Percentiles rank a stretch among this genome's conserved stretches.
Evolutionary conservation across 2,113 vertebrate species (phyloP).

Genomic region (Microtus oregoni): DNA sequence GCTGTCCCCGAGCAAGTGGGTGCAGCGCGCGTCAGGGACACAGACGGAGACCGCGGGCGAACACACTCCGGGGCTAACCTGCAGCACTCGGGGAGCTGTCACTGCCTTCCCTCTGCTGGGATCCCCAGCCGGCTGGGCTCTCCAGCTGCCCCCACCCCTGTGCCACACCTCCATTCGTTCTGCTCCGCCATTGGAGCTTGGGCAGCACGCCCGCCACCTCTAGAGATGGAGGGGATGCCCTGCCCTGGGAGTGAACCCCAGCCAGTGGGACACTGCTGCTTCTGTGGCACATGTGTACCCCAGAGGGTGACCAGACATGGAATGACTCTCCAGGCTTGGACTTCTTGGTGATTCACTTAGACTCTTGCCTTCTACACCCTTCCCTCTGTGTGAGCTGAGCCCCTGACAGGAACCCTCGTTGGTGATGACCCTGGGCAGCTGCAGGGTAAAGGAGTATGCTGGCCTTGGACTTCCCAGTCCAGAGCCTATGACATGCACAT

Average conservation of each 20-base stretch:
- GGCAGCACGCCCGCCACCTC: constrained; percentile 41
- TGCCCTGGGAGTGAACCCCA: neutral
- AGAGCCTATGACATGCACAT: neutral
- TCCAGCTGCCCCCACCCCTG: constrained; percentile 48
- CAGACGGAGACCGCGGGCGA: neutral
- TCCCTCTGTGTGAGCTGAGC: neutral
- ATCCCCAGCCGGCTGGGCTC: neutral
- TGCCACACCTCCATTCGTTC: constrained; percentile 75
- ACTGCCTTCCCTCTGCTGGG: constrained; percentile 11
- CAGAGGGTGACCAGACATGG: neutral
- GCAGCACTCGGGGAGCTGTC: constrained; percentile 59
- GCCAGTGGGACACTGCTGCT: neutral
- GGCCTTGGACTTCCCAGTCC: neutral
- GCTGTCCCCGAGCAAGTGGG: neutral
- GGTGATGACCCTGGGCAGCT: neutral
- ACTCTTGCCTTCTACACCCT: neutral
- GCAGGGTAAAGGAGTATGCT: neutral
- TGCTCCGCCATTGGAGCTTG: constrained; percentile 64
- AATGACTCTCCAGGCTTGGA: neutral
- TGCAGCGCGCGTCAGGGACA: neutral
- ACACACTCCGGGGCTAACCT: neutral
- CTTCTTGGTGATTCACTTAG: neutral
- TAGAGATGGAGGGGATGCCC: constrained; percentile 25
- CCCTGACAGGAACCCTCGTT: neutral
- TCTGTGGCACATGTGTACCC: neutral